Conservation (phyloP, 2,797 vertebrate species). For the Acipenser ruthenus region DNA sequence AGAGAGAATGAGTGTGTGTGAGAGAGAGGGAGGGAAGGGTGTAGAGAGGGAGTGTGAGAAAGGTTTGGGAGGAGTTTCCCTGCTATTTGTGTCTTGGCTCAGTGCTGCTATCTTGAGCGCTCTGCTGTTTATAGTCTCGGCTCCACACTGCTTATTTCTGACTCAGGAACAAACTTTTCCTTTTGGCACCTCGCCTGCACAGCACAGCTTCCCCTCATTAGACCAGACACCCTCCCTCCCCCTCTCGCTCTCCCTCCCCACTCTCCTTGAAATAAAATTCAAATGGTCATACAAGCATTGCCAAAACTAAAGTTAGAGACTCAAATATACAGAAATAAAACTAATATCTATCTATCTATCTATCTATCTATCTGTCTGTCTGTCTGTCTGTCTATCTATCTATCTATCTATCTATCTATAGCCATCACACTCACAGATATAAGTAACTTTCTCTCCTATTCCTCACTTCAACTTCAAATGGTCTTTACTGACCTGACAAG, state of each 20-base stretch:
- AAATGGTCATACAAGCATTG: constrained; percentile 18
- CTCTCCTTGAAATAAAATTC: constrained; percentile 36
- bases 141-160: constrained; percentile 26
- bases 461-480: background rate
- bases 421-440: background rate
- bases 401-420: constrained; percentile 24
- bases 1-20: background rate
- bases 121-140: constrained; percentile 19
- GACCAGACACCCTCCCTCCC: constrained; percentile 17
- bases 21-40: constrained; percentile 39
- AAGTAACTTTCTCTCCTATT: background rate
- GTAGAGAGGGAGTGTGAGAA: constrained; percentile 44
- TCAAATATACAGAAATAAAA: constrained; percentile 15
- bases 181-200: constrained; percentile 12
- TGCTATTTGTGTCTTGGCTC: background rate
- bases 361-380: constrained; percentile 15
- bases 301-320: no score
- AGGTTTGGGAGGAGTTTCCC: constrained; percentile 25
- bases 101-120: constrained; percentile 13
- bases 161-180: constrained; percentile 37
- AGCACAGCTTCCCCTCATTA: constrained; percentile 9
- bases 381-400: constrained; percentile 23
- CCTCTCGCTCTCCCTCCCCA: constrained; percentile 20
- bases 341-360: constrained; percentile 15
- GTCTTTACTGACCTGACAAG: background rate